phyloP scores from a whole-genome alignment of 2,888 invertebrate genomes.

The Aphodius granarius region DNA sequence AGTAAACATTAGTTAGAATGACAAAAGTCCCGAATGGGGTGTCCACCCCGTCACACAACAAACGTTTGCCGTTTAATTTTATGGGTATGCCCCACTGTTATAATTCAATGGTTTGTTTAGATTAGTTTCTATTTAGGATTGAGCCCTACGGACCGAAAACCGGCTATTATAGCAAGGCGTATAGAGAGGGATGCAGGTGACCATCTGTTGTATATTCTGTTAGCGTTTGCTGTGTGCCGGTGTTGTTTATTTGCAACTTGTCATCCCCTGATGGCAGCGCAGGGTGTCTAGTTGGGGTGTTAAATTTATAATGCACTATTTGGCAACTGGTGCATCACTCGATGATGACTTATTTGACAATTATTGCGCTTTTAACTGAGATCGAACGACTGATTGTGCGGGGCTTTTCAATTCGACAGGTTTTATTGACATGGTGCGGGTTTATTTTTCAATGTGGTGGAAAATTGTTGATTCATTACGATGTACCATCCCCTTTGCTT shows the following conservation, averaged over 20 bases:
- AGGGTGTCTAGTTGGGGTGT: not conserved
- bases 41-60: not conserved
- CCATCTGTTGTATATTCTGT: not conserved
- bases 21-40: constrained; percentile 11
- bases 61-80: not conserved
- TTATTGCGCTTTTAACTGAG: not conserved
- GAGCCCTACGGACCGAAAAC: not conserved
- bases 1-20: constrained; percentile 18
- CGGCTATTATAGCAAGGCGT: too few species aligned
- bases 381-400: not conserved
- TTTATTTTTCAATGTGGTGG: not conserved
- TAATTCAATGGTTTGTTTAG: not conserved
- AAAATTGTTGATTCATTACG: too few species aligned
- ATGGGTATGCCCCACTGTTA: not conserved
- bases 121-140: not conserved
- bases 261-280: not conserved
- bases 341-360: not conserved
- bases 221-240: not conserved
- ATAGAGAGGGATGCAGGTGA: too few species aligned
- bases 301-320: not conserved
- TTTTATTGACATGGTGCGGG: not conserved
- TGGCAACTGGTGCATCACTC: not conserved
- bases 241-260: not conserved
- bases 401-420: not conserved
- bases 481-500: not conserved